phyloP scores from a whole-genome alignment of 2,113 vertebrate genomes.

The Istiophorus platypterus region DNA sequence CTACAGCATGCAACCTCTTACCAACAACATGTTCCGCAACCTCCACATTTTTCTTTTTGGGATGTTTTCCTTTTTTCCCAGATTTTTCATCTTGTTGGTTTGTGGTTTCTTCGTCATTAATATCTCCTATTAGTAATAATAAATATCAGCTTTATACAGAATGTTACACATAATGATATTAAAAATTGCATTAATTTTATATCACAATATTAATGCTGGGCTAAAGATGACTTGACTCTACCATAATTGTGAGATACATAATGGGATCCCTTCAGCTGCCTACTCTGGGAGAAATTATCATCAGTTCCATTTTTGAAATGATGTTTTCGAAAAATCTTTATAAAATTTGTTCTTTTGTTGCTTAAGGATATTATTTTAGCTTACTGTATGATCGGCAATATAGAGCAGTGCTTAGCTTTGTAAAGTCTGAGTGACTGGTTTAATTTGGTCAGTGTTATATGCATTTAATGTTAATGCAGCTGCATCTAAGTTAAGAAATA shows the following conservation, averaged over 20 bases:
- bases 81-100: constrained; percentile 53
- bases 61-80: constrained; percentile 54
- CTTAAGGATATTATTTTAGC: background rate
- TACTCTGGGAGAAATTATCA: background rate
- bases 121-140: constrained; percentile 64
- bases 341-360: background rate
- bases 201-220: background rate
- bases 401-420: constrained; percentile 9
- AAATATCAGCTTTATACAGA: constrained; percentile 43
- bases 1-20: constrained; percentile 67
- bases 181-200: background rate
- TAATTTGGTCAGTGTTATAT: background rate
- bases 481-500: constrained; percentile 14
- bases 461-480: constrained; percentile 28
- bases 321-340: background rate
- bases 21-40: constrained; percentile 61
- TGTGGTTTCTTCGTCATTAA: constrained; percentile 50
- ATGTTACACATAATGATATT: background rate
- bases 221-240: background rate
- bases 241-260: too few species aligned
- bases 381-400: constrained; percentile 2
- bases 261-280: background rate
- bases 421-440: constrained; percentile 5
- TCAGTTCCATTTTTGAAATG: background rate
- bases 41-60: constrained; percentile 51